A percentile compares a stretch with the other conserved stretches of the same genome.
Conservation (phyloP, 23 tunicate species). For the Clavelina lepadiformis region DNA sequence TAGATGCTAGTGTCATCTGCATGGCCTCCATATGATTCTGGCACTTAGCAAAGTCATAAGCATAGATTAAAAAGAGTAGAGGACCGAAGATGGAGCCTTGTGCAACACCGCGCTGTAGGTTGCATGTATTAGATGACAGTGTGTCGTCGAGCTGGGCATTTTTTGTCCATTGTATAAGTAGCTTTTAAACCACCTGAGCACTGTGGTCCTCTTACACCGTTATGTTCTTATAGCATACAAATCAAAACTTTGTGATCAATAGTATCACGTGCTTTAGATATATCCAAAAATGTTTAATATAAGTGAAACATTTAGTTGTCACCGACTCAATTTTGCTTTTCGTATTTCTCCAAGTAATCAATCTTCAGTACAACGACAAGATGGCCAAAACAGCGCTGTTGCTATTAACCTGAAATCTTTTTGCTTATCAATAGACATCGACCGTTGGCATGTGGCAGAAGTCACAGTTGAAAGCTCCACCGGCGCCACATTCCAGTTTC, state of each 20-base stretch:
- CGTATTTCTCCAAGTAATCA: too few species aligned
- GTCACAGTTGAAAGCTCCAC: constrained; percentile 30
- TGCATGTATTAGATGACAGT: background rate
- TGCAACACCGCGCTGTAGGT: background rate
- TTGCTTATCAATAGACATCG: too few species aligned
- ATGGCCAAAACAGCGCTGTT: too few species aligned
- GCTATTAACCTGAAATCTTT: too few species aligned
- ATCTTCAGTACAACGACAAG: too few species aligned
- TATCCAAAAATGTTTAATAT: constrained; percentile 5
- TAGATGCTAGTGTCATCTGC: constrained; percentile 20
- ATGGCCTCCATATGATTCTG: background rate
- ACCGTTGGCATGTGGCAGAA: constrained; percentile 45
- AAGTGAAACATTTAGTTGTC: too few species aligned
- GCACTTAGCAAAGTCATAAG: constrained; percentile 9
- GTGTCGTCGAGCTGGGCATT: background rate
- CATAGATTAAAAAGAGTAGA: constrained; percentile 5
- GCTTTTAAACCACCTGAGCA: background rate
- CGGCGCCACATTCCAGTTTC: constrained; percentile 35
- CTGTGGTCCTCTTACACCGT: constrained; percentile 9
- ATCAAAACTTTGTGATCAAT: constrained; percentile 8
- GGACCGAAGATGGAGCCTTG: constrained; percentile 5
- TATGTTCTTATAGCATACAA: background rate
- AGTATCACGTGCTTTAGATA: constrained; percentile 5
- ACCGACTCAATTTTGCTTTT: too few species aligned
- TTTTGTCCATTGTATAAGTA: background rate